These are phyloP conservation scores for Cotesia chilonis DNA, from an alignment of 1,140 invertebrate genomes.

Conservation along the genomic window DNA sequence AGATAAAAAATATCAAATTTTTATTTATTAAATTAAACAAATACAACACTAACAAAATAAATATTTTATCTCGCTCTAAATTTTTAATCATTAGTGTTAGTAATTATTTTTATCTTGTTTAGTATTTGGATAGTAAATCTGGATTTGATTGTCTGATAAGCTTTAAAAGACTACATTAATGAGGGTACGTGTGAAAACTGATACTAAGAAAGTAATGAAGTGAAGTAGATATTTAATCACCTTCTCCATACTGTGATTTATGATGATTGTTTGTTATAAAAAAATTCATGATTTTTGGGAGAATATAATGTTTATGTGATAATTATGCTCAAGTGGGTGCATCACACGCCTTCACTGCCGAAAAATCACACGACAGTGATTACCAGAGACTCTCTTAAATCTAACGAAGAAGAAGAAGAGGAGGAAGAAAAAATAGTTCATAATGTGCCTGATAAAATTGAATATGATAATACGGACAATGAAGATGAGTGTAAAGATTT, in stretches of 20 bases:
- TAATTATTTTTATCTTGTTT: too few species aligned
- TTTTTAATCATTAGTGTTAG: too few species aligned
- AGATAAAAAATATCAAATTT: too few species aligned
- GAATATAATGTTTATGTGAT: slow-evolving; percentile 30
- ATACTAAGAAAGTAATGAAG: neutral
- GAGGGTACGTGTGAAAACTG: neutral
- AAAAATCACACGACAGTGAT: slow-evolving; percentile 48
- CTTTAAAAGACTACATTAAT: too few species aligned
- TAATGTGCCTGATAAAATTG: slow-evolving; percentile 13
- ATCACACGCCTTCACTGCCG: slow-evolving; percentile 52
- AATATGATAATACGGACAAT: neutral
- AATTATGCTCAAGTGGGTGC: slow-evolving; percentile 64
- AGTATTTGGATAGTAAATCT: too few species aligned
- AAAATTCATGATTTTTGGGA: slow-evolving; percentile 9
- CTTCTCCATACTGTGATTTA: neutral
- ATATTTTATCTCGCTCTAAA: too few species aligned
- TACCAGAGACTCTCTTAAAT: slow-evolving; percentile 19
- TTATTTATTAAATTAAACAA: too few species aligned
- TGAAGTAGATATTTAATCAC: neutral
- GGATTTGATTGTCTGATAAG: too few species aligned
- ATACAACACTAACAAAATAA: too few species aligned
- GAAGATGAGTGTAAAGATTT: slow-evolving; percentile 32
- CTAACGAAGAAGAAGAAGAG: slow-evolving; percentile 33
- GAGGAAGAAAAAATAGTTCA: slow-evolving; percentile 31
- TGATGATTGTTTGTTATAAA: neutral